Evolutionary conservation across 2,888 invertebrate species (phyloP).

Genomic region (Drosophila anceps): DNA sequence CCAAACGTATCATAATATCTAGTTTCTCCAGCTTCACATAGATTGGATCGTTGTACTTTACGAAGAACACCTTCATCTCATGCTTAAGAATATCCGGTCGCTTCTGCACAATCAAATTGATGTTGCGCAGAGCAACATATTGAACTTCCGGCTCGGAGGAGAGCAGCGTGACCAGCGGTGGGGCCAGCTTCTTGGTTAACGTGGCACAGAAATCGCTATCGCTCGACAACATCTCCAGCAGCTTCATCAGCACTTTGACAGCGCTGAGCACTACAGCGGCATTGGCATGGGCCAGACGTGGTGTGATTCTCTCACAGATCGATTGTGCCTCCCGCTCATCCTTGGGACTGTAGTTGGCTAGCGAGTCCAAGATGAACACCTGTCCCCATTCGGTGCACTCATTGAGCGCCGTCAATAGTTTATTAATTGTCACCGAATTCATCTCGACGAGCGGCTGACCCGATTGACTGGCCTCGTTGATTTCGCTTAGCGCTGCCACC

Average conservation of each 20-base stretch:
- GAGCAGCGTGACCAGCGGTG: conserved; percentile 98
- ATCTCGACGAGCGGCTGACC: conserved; percentile 97
- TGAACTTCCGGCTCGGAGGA: conserved; percentile 99
- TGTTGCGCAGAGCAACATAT: conserved; percentile 98
- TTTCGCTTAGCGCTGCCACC: conserved; percentile 98
- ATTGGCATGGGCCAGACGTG: conserved; percentile 98
- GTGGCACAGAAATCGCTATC: conserved; percentile 97
- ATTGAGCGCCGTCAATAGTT: conserved; percentile 98
- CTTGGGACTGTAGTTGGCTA: conserved; percentile 98
- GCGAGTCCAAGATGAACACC: conserved; percentile 98
- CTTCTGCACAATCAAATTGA: conserved; percentile 99
- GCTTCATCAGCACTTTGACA: conserved; percentile 98
- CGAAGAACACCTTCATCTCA: conserved; percentile 99
- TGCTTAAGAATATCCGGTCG: conserved; percentile 99
- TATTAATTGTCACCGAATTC: conserved; percentile 99
- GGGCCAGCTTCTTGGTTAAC: conserved; percentile 98
- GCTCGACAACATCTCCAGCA: conserved; percentile 98
- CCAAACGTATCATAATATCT: conserved; percentile 99
- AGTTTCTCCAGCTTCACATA: conserved; percentile 99
- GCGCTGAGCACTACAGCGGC: conserved; percentile 99
- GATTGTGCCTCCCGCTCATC: conserved; percentile 99
- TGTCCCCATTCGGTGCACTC: conserved; percentile 99
- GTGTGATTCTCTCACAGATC: conserved; percentile 98
- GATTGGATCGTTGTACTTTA: conserved; percentile 99
- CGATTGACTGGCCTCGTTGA: conserved; percentile 98